Percentiles rank a stretch among this genome's conserved stretches.
These are phyloP conservation scores for Zoanthus solanderi DNA, from an alignment of 92 coral and sea anemone genomes.

Conservation along the genomic window DNA sequence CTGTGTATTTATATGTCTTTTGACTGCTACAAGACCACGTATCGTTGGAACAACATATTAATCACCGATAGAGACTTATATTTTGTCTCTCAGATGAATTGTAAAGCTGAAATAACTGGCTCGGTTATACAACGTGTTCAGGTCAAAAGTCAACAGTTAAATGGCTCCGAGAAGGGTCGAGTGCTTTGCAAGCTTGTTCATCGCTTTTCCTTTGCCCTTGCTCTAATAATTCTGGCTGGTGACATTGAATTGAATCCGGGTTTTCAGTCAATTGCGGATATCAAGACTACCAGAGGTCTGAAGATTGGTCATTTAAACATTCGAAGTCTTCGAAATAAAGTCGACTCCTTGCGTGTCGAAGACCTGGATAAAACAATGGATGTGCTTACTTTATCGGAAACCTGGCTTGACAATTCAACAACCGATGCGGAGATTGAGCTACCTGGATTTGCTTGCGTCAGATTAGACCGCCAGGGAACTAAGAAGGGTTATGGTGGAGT, in stretches of 20 bases:
- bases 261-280: neutral
- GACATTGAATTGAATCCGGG: conserved; percentile 57
- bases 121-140: too few species aligned
- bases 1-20: too few species aligned
- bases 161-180: conserved; percentile 26
- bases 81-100: too few species aligned
- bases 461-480: too few species aligned
- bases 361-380: neutral
- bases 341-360: conserved; percentile 35
- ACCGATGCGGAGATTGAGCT: neutral
- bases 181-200: conserved; percentile 46
- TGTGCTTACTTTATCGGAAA: too few species aligned
- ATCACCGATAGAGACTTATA: too few species aligned
- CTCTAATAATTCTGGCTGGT: conserved; percentile 44
- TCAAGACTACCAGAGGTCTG: conserved; percentile 40
- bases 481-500: neutral
- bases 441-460: too few species aligned
- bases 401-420: too few species aligned
- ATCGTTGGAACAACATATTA: too few species aligned
- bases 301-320: conserved; percentile 34
- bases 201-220: conserved; percentile 36
- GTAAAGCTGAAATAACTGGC: too few species aligned
- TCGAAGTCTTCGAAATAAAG: conserved; percentile 8
- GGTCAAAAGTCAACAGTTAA: neutral
- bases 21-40: too few species aligned